A percentile compares a stretch with the other conserved stretches of the same genome.
phyloP scores from a whole-genome alignment of 2,797 vertebrate species.

The Alca torda region DNA sequence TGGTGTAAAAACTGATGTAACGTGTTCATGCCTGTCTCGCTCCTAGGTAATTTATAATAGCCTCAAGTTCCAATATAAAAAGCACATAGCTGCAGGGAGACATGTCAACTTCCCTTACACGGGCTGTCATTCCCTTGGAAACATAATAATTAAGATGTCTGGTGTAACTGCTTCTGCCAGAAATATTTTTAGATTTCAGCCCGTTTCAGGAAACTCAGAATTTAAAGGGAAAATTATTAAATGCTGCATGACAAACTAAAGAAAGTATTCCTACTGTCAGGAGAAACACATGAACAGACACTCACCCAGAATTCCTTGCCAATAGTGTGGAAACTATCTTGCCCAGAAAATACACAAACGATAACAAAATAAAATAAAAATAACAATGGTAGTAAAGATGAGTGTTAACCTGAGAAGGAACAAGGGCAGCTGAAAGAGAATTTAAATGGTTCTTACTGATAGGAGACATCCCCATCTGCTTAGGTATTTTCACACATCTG shows the following conservation, averaged over 20 bases:
- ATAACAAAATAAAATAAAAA: background rate
- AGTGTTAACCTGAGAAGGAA: slow-evolving; percentile 4
- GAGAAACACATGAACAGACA: slow-evolving; percentile 26
- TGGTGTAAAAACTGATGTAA: slow-evolving; percentile 40
- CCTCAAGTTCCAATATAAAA: slow-evolving; percentile 81
- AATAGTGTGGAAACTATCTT: background rate
- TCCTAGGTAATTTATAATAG: slow-evolving; percentile 72
- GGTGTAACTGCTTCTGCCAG: slow-evolving; percentile 74
- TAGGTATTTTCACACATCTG: background rate
- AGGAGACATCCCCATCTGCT: background rate
- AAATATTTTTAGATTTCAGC: slow-evolving; percentile 78
- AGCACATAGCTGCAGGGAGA: slow-evolving; percentile 82
- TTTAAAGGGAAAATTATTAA: slow-evolving; percentile 63
- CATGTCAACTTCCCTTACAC: slow-evolving; percentile 83
- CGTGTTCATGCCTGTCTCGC: slow-evolving; percentile 20
- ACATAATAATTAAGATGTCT: slow-evolving; percentile 82
- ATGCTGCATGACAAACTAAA: slow-evolving; percentile 37
- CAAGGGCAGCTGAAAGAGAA: background rate
- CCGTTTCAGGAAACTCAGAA: slow-evolving; percentile 65
- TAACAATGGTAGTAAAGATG: background rate
- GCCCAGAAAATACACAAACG: background rate
- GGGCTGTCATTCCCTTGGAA: slow-evolving; percentile 78
- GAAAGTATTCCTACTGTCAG: slow-evolving; percentile 22
- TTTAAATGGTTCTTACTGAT: background rate
- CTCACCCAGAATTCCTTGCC: background rate